A percentile compares a stretch with the other conserved stretches of the same genome.
Evolutionary conservation across 1,140 invertebrate genomes (phyloP).

Genomic region (Eriocheir sinensis): DNA sequence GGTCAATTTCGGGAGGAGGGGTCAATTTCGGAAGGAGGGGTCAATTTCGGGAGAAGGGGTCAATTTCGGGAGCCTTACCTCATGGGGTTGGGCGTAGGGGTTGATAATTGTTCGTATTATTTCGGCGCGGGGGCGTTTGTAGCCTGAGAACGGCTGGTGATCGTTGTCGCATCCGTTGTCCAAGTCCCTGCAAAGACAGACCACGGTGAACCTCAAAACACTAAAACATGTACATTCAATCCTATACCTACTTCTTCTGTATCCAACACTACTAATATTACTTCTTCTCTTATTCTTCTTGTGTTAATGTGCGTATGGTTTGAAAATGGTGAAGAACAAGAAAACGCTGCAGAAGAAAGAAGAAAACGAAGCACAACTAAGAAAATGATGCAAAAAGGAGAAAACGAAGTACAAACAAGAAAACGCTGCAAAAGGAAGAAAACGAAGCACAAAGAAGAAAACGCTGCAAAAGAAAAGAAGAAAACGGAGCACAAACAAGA

Average conservation of each 20-base stretch:
- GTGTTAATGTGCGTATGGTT: neutral
- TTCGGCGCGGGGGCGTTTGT: slow-evolving; percentile 68
- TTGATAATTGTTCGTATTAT: slow-evolving; percentile 71
- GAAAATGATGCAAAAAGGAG: no score
- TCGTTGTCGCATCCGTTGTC: slow-evolving; percentile 63
- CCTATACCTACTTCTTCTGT: neutral
- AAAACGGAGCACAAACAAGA: no score
- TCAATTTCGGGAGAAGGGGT: no score
- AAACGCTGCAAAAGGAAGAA: no score
- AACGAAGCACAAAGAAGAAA: no score
- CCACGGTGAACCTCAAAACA: neutral
- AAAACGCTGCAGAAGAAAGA: no score
- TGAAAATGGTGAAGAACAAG: neutral
- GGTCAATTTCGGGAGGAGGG: no score
- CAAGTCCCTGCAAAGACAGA: slow-evolving; percentile 57
- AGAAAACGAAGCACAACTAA: no score
- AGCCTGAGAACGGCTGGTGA: slow-evolving; percentile 71
- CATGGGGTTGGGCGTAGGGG: slow-evolving; percentile 67
- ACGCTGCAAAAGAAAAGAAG: no score
- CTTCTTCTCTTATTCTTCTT: neutral
- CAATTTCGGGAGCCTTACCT: slow-evolving; percentile 53
- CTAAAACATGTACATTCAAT: neutral
- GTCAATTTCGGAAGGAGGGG: no score
- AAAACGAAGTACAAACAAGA: no score
- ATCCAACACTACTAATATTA: neutral